Base-by-base conservation (phyloP, 1,140 invertebrate genomes). In the Metopolophium dirhodum region DNA sequence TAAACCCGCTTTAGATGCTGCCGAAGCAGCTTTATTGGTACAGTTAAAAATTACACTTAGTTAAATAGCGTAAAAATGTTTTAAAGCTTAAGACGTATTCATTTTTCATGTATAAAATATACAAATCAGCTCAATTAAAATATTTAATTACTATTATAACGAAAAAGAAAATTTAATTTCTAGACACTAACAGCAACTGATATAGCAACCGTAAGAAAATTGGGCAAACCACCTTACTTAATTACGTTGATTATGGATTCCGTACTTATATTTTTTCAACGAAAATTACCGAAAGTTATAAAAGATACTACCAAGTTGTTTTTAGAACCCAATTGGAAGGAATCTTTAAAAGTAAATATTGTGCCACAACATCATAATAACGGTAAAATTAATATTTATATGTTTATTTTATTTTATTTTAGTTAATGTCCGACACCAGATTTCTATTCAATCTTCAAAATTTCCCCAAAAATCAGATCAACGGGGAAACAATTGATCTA, bases 211-310 rank as follows among this genome's bases (percentile, higher is more conserved):
- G 98, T 99, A 0, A 96, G 99, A 94, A 99, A 99, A 96, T 95
- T 99, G 51, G 98, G 98, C 22, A 96, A 98, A 94, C 99, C 99
- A 0, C 99, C 99, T 14, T 98, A 99, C 96, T 96, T 99, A 0
- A 99, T 99, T 94, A 99, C 99, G 98, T 96, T 98, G 94, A 99
- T 99, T 94, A 99, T 99, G 99, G 99, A 99, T 95, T 98, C 98
- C 95, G 98, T 99, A 3, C 95, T 99, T 85, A 97, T 99, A 94
- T 95, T 99, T 9, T 99, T 99, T 95, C 98, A 99, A 96, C 96
- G 98, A 94, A 97, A 97, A 95, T 95, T 98, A 89, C 97, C 98
- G 95, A 96, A 97, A 0, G 96, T 98, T 8, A 97, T 97, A 94
- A 96, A 96, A 23, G 99, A 99, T 95, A 96, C 97, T 20, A 96